Conservation (phyloP, 2,888 invertebrate genomes). For the Sialis fuliginosa region DNA sequence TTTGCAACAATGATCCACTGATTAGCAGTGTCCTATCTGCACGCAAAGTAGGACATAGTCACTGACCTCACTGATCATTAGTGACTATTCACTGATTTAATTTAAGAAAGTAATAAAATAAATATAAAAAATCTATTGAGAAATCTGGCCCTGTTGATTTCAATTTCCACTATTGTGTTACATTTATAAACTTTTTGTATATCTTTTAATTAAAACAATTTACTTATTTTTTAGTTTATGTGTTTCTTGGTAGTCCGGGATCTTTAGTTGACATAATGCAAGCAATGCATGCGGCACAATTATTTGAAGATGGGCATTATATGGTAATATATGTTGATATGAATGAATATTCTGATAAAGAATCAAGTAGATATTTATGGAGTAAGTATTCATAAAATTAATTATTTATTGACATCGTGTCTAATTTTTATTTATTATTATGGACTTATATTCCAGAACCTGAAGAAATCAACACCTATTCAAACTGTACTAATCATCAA, state of each 20-base stretch:
- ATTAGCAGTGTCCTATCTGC: no score
- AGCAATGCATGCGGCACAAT: conserved; percentile 72
- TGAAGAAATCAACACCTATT: conserved; percentile 34
- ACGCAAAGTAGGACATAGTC: no score
- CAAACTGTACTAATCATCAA: conserved; percentile 41
- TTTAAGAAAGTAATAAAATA: no score
- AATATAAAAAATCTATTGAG: no score
- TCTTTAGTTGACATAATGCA: conserved; percentile 82
- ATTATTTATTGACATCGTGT: conserved; percentile 2
- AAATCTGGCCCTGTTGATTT: no score
- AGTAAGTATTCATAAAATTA: conserved; percentile 32
- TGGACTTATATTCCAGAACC: conserved; percentile 24
- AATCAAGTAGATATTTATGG: conserved; percentile 65
- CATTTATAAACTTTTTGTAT: not conserved
- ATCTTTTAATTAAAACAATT: no score
- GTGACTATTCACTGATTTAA: no score
- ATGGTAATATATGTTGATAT: conserved; percentile 90
- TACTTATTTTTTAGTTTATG: conserved; percentile 58
- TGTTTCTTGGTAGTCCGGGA: conserved; percentile 75
- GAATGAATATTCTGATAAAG: conserved; percentile 62
- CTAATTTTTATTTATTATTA: conserved; percentile 1
- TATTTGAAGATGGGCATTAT: conserved; percentile 85
- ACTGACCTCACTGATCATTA: no score
- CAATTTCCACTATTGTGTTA: no score
- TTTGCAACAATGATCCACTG: no score